These are phyloP conservation scores for Cepaea nemoralis DNA, from an alignment of 1,140 invertebrate genomes.

Conservation along the genomic window DNA sequence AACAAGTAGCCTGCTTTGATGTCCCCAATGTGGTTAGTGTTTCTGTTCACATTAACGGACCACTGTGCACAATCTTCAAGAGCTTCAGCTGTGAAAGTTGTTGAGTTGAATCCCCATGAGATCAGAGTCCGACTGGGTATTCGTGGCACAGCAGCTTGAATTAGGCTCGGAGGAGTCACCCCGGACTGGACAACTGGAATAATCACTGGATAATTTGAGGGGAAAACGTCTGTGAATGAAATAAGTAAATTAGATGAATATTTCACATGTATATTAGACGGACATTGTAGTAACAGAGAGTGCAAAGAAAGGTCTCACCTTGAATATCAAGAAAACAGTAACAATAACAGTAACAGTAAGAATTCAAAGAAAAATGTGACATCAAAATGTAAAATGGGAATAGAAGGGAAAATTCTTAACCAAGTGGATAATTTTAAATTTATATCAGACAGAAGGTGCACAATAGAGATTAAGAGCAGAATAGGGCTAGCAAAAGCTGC, in stretches of 20 bases:
- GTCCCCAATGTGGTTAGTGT: conserved; percentile 61
- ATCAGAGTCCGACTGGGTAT: conserved; percentile 60
- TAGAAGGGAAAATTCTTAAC: no score
- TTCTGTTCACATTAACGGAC: conserved; percentile 64
- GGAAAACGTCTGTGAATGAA: conserved; percentile 54
- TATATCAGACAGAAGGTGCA: no score
- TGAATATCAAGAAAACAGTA: background rate
- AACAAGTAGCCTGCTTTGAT: conserved; percentile 63
- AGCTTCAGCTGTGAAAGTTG: conserved; percentile 63
- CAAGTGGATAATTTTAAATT: no score
- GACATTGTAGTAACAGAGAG: no score
- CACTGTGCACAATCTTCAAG: conserved; percentile 54
- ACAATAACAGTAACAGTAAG: no score
- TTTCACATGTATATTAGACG: background rate
- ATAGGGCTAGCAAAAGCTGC: no score
- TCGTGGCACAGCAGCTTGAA: conserved; percentile 32
- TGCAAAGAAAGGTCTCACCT: no score
- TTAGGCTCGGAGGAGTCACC: conserved; percentile 44
- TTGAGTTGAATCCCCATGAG: conserved; percentile 67
- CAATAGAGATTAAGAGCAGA: no score
- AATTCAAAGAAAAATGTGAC: no score
- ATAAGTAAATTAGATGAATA: conserved; percentile 14
- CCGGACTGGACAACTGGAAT: conserved; percentile 58
- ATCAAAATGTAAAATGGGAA: no score
- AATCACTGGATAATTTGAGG: conserved; percentile 50